Conservation (phyloP, 2,113 vertebrate species). For the Erinaceus europaeus region DNA sequence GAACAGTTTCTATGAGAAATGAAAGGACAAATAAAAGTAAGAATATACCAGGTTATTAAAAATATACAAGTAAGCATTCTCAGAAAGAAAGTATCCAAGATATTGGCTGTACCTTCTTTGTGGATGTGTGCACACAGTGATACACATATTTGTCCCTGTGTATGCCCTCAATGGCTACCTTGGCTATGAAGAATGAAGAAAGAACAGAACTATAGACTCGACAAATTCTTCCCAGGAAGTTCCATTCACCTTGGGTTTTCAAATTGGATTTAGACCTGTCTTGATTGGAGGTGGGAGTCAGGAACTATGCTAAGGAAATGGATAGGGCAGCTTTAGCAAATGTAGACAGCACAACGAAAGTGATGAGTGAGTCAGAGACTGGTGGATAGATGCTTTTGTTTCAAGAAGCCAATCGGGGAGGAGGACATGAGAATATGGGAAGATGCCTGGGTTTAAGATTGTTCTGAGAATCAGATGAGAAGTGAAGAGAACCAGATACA, state of each 20-base stretch:
- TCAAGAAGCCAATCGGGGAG: background rate
- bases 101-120: no score
- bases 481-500: background rate
- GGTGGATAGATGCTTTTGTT: background rate
- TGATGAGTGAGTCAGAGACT: background rate
- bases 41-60: background rate
- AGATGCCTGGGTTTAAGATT: background rate
- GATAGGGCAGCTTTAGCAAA: background rate
- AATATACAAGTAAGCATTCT: background rate
- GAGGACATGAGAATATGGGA: background rate
- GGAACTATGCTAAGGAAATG: background rate
- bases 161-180: background rate
- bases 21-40: conserved; percentile 15
- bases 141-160: background rate
- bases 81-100: background rate
- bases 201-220: background rate
- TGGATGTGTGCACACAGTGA: background rate
- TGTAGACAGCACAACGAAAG: background rate
- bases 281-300: background rate
- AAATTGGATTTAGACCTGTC: conserved; percentile 1
- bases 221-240: conserved; percentile 35
- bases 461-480: background rate
- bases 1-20: conserved; percentile 22
- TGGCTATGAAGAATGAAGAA: conserved; percentile 19
- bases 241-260: conserved; percentile 9